These are phyloP conservation scores for Montipora sp. DNA, from an alignment of 64 coral and sea anemone genomes.

Conservation along the genomic window DNA sequence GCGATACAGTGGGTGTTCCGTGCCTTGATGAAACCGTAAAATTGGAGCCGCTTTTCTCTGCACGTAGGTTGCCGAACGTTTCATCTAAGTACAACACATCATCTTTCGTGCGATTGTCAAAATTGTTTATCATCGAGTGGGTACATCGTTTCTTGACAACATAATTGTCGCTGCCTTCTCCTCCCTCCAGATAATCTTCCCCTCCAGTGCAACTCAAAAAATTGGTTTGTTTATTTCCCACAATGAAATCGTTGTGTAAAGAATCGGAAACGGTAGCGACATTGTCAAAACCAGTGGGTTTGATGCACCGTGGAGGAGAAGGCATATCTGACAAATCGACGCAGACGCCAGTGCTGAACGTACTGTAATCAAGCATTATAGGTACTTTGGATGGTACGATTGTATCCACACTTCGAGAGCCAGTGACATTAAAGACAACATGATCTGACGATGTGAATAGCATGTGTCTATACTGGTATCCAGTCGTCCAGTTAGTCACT, in stretches of 20 bases:
- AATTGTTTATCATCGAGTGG: constrained; percentile 1
- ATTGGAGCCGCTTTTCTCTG: not conserved
- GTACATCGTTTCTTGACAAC: constrained; percentile 29
- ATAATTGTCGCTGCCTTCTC: constrained; percentile 38
- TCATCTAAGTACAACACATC: constrained; percentile 52
- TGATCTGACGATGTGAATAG: constrained; percentile 41
- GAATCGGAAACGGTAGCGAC: constrained; percentile 51
- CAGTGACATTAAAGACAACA: constrained; percentile 37
- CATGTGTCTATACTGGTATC: constrained; percentile 15
- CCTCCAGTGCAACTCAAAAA: constrained; percentile 51
- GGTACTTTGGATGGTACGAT: constrained; percentile 27
- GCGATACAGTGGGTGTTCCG: not conserved
- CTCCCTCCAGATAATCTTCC: constrained; percentile 35
- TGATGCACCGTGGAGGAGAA: not conserved
- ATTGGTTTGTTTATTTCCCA: constrained; percentile 42
- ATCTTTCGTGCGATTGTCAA: constrained; percentile 22
- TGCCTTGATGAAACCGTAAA: not conserved
- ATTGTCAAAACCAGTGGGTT: not conserved
- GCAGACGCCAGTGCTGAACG: not conserved
- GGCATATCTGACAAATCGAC: constrained; percentile 23
- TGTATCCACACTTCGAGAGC: too few species aligned
- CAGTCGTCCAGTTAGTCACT: constrained; percentile 21
- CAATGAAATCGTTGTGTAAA: not conserved
- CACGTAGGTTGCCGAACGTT: constrained; percentile 9
- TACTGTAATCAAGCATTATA: constrained; percentile 46